These are phyloP conservation scores for Yasuhikotakia modesta DNA, from an alignment of 2,797 vertebrate genomes.

Conservation along the genomic window DNA sequence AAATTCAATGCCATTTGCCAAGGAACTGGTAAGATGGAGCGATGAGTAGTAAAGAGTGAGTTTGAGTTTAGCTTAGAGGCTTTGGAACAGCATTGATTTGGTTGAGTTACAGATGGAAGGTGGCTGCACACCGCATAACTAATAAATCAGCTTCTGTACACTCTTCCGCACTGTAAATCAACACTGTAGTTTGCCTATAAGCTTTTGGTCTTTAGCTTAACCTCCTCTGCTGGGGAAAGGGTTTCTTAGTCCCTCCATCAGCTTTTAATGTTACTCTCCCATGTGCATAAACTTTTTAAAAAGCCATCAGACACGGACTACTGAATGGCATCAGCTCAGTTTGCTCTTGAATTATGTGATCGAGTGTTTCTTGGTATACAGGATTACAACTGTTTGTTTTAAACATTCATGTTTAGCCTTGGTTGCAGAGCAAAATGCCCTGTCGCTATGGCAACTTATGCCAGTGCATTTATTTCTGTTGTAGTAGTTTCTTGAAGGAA, in stretches of 20 bases:
- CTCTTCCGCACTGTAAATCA: constrained; percentile 81
- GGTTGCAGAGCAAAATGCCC: constrained; percentile 66
- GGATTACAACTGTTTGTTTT: constrained; percentile 39
- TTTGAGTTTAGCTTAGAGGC: constrained; percentile 55
- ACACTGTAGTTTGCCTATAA: constrained; percentile 78
- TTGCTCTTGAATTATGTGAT: constrained; percentile 41
- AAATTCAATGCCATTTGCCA: constrained; percentile 54
- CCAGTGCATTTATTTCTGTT: constrained; percentile 63
- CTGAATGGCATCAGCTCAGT: constrained; percentile 4
- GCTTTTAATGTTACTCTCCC: constrained; percentile 43
- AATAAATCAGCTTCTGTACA: constrained; percentile 79
- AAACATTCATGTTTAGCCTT: constrained; percentile 37
- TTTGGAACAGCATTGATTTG: constrained; percentile 61
- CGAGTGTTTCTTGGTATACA: constrained; percentile 38
- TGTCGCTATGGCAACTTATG: constrained; percentile 65
- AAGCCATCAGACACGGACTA: constrained; percentile 40
- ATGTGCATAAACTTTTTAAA: constrained; percentile 53
- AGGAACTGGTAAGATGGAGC: constrained; percentile 60
- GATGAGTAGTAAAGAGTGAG: constrained; percentile 54
- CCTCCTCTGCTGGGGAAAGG: constrained; percentile 45
- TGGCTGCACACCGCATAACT: constrained; percentile 76
- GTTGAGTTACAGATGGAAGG: constrained; percentile 64
- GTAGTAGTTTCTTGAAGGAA: constrained; percentile 52
- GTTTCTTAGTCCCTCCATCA: constrained; percentile 31
- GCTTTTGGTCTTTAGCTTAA: constrained; percentile 46